phyloP scores from a whole-genome alignment of 92 coral and sea anemone genomes.

The Galaxea fascicularis region DNA sequence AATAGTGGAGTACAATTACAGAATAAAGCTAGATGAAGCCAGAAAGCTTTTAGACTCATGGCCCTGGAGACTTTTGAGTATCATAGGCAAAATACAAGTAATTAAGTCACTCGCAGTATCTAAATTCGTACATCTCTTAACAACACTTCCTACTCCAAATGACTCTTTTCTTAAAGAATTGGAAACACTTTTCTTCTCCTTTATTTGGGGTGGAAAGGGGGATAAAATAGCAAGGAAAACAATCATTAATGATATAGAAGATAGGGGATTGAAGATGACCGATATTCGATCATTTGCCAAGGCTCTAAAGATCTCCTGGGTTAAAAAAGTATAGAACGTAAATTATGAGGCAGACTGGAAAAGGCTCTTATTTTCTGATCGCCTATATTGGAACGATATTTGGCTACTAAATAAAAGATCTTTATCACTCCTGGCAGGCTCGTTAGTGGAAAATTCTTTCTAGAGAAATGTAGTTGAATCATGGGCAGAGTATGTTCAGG shows the following conservation, averaged over 20 bases:
- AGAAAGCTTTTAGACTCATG: constrained; percentile 41
- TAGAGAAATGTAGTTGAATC: constrained; percentile 31
- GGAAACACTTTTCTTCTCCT: constrained; percentile 30
- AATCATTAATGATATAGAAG: constrained; percentile 26
- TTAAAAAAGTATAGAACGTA: constrained; percentile 21
- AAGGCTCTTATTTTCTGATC: constrained; percentile 20
- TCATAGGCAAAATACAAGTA: constrained; percentile 47
- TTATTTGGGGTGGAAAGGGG: constrained; percentile 40
- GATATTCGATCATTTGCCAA: constrained; percentile 42
- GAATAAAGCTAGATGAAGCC: constrained; percentile 19
- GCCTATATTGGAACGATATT: constrained; percentile 21
- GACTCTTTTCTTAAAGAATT: constrained; percentile 35
- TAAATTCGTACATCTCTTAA: constrained; percentile 27
- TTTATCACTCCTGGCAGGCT: background rate
- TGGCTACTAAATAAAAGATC: constrained; percentile 38
- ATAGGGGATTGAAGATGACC: constrained; percentile 30
- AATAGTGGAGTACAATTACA: background rate
- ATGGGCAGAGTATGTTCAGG: constrained; percentile 35
- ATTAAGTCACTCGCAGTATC: constrained; percentile 38
- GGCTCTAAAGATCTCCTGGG: constrained; percentile 32
- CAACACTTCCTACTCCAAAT: constrained; percentile 19
- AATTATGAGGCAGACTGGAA: constrained; percentile 41
- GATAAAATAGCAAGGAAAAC: constrained; percentile 45
- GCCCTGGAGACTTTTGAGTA: constrained; percentile 40
- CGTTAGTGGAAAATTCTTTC: constrained; percentile 1